A percentile compares a stretch with the other conserved stretches of the same genome.
phyloP scores from a whole-genome alignment of 2,888 invertebrate species.

The Drosophila meridiana region DNA sequence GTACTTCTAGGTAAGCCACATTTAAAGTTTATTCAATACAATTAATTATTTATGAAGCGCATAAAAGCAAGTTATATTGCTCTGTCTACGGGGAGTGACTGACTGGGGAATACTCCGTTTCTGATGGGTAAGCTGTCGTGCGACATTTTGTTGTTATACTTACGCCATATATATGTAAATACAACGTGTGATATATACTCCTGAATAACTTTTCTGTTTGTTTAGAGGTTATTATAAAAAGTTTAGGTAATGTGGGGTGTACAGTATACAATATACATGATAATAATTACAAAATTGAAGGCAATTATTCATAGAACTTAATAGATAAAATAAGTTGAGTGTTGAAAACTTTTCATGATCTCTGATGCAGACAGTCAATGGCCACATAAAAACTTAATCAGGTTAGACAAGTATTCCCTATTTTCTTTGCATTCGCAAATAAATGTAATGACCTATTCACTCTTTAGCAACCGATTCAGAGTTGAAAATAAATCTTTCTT shows the following conservation, averaged over 20 bases:
- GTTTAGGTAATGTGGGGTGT: neutral
- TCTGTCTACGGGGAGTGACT: neutral
- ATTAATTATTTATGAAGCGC: conserved; percentile 15
- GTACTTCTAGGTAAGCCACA: conserved; percentile 37
- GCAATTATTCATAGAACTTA: no score
- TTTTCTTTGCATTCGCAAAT: neutral
- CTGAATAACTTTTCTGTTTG: neutral
- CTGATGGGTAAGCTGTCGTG: neutral
- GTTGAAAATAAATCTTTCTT: neutral
- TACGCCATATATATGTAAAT: neutral
- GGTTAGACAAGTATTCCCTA: neutral
- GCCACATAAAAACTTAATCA: neutral
- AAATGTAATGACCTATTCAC: neutral
- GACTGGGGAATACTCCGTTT: neutral
- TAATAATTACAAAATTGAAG: no score
- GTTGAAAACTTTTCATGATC: neutral
- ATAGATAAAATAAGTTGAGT: no score
- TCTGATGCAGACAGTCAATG: neutral
- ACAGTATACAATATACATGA: no score
- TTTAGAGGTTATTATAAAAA: neutral
- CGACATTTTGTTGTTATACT: neutral
- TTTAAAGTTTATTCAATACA: conserved; percentile 10
- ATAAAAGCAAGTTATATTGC: neutral
- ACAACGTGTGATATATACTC: neutral
- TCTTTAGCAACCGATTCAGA: neutral